Percentiles rank a stretch among this genome's conserved stretches.
phyloP scores from a whole-genome alignment of 1,140 invertebrate genomes.

The Bombus waltoni region DNA sequence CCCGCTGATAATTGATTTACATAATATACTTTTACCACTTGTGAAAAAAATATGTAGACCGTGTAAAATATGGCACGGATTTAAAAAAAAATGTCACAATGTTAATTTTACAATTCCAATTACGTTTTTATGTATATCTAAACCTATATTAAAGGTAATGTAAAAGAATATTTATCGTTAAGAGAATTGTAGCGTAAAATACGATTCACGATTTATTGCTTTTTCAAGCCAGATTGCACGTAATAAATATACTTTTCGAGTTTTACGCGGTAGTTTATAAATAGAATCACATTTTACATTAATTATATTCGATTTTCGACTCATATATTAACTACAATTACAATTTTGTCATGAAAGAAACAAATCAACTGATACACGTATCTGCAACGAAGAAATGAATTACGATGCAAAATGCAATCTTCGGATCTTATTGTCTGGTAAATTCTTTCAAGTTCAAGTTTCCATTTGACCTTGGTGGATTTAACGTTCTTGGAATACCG shows the following conservation, averaged over 20 bases:
- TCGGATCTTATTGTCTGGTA: neutral
- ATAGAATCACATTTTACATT: neutral
- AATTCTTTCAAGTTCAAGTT: slow-evolving; percentile 24
- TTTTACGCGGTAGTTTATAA: neutral
- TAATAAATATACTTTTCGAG: neutral
- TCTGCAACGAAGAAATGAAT: neutral
- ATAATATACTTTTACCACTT: slow-evolving; percentile 57
- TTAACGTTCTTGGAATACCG: neutral
- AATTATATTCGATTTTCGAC: neutral
- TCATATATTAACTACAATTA: neutral
- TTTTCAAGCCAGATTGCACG: neutral
- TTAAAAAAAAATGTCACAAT: too few species aligned
- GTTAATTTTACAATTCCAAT: neutral
- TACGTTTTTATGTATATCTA: neutral
- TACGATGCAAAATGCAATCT: neutral
- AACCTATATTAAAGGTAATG: neutral
- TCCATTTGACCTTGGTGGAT: slow-evolving; percentile 12
- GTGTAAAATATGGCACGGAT: neutral
- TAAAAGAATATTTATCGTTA: slow-evolving; percentile 24
- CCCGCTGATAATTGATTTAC: slow-evolving; percentile 67
- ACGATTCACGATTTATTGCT: neutral
- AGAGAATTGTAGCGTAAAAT: neutral
- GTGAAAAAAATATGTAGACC: neutral
- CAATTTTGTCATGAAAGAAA: neutral
- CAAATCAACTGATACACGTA: neutral